Conservation (phyloP, 2,113 vertebrate genomes). For the Lepisosteus oculatus region DNA sequence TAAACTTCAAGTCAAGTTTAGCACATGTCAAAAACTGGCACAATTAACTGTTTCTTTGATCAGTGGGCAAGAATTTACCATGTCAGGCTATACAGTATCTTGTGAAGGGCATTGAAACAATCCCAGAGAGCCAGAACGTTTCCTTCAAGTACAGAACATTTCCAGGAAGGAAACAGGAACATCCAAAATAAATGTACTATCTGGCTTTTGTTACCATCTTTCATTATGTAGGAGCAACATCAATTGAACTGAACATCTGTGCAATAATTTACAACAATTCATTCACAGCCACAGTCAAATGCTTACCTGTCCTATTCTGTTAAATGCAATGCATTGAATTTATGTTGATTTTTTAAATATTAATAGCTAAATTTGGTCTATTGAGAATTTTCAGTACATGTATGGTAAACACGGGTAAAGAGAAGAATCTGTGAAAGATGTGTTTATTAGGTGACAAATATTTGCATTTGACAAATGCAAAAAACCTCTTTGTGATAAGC, state of each 20-base stretch:
- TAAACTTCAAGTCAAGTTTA: neutral
- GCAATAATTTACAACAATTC: neutral
- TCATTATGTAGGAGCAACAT: too few species aligned
- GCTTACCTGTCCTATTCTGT: too few species aligned
- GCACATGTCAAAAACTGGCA: neutral
- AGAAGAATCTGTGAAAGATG: too few species aligned
- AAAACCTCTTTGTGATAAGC: too few species aligned
- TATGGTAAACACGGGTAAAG: too few species aligned
- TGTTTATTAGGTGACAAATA: too few species aligned
- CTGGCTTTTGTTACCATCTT: neutral
- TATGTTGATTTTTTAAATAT: too few species aligned
- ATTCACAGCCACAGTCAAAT: too few species aligned
- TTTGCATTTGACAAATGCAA: too few species aligned
- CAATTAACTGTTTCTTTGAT: slow-evolving; percentile 12
- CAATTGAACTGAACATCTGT: slow-evolving; percentile 5
- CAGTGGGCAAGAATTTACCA: neutral
- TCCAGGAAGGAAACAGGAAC: neutral
- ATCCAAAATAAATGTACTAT: neutral
- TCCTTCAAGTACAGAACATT: slow-evolving; percentile 13
- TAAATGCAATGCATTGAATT: too few species aligned
- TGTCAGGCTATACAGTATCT: slow-evolving; percentile 14
- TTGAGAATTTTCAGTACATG: too few species aligned
- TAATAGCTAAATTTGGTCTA: too few species aligned
- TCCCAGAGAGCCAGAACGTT: slow-evolving; percentile 52
- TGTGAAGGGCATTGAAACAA: slow-evolving; percentile 59